These are phyloP conservation scores for Petrocephalus sullivani DNA, from an alignment of 2,797 vertebrate genomes.

Conservation along the genomic window DNA sequence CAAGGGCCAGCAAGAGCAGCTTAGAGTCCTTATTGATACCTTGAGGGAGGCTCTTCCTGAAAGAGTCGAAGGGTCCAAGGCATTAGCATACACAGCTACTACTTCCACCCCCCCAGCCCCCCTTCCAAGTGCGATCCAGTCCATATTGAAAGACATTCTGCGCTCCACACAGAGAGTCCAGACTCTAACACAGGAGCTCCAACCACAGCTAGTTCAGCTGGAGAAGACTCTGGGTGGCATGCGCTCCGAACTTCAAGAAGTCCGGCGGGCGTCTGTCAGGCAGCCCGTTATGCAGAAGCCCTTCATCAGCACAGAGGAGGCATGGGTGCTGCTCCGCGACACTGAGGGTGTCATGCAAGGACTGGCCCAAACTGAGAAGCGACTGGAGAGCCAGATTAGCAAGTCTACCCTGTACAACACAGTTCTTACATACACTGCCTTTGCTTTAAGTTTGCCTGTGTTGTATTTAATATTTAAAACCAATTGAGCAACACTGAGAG, in stretches of 20 bases:
- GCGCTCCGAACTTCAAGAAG: constrained; percentile 53
- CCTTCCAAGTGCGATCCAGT: constrained; percentile 41
- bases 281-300: constrained; percentile 32
- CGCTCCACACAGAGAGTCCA: constrained; percentile 61
- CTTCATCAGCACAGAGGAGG: constrained; percentile 37
- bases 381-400: constrained; percentile 69
- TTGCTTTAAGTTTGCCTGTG: constrained; percentile 71
- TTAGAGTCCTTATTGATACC: constrained; percentile 64
- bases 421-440: constrained; percentile 64
- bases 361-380: constrained; percentile 69
- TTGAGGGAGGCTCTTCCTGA: constrained; percentile 63
- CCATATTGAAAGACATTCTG: constrained; percentile 67
- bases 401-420: constrained; percentile 73
- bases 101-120: constrained; percentile 32
- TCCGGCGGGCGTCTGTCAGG: constrained; percentile 54
- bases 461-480: constrained; percentile 79
- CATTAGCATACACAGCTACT: constrained; percentile 7
- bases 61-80: constrained; percentile 13
- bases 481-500: constrained; percentile 33
- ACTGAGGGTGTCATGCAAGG: constrained; percentile 59
- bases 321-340: constrained; percentile 48
- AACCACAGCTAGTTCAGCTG: constrained; percentile 65
- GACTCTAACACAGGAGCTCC: constrained; percentile 65
- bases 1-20: constrained; percentile 76
- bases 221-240: constrained; percentile 61